Conservation (phyloP, 2,113 vertebrate species). For the Nothoprocta perdicaria region DNA sequence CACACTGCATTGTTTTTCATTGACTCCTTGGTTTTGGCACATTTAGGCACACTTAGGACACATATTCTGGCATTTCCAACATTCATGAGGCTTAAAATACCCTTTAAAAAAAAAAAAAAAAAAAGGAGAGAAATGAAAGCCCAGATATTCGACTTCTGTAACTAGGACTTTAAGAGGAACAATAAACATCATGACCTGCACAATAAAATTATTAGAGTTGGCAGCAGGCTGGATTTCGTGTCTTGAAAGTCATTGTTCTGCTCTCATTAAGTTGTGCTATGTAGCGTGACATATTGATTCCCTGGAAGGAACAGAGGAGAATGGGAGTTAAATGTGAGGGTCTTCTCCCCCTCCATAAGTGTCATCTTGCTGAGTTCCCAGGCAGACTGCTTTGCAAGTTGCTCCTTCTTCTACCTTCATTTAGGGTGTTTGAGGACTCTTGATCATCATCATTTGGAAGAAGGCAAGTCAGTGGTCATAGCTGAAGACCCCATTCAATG, state of each 20-base stretch:
- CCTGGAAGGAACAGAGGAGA: not conserved
- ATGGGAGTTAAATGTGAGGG: not conserved
- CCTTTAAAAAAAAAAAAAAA: not conserved
- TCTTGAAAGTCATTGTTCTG: not conserved
- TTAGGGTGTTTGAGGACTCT: not conserved
- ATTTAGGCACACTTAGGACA: not conserved
- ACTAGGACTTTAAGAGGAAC: not conserved
- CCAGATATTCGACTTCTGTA: not conserved
- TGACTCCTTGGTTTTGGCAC: not conserved
- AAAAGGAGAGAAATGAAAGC: not conserved
- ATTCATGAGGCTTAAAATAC: not conserved
- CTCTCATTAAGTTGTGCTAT: not conserved
- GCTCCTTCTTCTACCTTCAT: not conserved
- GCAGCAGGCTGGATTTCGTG: not conserved
- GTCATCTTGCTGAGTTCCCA: not conserved
- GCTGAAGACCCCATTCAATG: rapidly evolving
- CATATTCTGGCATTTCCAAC: not conserved
- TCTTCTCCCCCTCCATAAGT: not conserved
- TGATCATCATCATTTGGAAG: not conserved
- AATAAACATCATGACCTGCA: not conserved
- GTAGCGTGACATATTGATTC: not conserved
- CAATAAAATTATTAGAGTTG: not conserved
- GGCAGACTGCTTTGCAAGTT: not conserved
- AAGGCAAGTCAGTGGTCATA: not conserved
- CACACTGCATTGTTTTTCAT: not conserved